Evolutionary conservation across 2,113 vertebrate species (phyloP).

Genomic region (Pipa parva): DNA sequence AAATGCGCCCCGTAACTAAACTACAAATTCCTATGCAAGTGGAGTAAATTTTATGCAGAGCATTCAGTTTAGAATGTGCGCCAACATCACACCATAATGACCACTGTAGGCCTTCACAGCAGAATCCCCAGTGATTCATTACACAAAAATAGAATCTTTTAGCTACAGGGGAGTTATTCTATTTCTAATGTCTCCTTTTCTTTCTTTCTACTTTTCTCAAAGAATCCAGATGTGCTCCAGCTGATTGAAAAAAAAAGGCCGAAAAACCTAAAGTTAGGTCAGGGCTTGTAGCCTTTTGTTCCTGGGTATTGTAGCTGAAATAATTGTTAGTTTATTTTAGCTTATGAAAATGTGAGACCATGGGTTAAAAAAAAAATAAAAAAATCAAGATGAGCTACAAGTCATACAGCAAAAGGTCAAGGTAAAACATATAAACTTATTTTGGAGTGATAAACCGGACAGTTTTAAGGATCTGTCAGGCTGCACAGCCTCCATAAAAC

Average conservation of each 20-base stretch:
- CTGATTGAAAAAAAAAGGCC: constrained; percentile 69
- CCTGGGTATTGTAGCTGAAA: constrained; percentile 69
- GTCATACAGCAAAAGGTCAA: constrained; percentile 70
- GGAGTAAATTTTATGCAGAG: too few species aligned
- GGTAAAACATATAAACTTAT: constrained; percentile 68
- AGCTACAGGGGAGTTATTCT: background rate
- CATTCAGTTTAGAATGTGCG: too few species aligned
- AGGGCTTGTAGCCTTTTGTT: constrained; percentile 71
- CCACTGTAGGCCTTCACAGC: background rate
- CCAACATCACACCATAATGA: background rate
- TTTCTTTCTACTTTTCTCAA: constrained; percentile 71
- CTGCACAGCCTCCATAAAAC: too few species aligned
- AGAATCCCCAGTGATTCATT: background rate
- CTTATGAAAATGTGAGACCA: constrained; percentile 71
- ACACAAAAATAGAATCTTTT: background rate
- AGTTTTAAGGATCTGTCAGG: too few species aligned
- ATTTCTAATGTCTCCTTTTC: constrained; percentile 42
- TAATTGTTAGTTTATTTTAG: constrained; percentile 79
- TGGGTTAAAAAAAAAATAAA: constrained; percentile 62
- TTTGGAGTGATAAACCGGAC: too few species aligned
- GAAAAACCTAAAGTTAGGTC: constrained; percentile 68
- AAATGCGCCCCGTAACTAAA: too few species aligned
- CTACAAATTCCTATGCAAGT: too few species aligned
- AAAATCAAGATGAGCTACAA: constrained; percentile 68
- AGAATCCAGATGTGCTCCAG: constrained; percentile 73